These are phyloP conservation scores for Acleris laterana DNA, from an alignment of 2,888 invertebrate species.

Conservation along the genomic window DNA sequence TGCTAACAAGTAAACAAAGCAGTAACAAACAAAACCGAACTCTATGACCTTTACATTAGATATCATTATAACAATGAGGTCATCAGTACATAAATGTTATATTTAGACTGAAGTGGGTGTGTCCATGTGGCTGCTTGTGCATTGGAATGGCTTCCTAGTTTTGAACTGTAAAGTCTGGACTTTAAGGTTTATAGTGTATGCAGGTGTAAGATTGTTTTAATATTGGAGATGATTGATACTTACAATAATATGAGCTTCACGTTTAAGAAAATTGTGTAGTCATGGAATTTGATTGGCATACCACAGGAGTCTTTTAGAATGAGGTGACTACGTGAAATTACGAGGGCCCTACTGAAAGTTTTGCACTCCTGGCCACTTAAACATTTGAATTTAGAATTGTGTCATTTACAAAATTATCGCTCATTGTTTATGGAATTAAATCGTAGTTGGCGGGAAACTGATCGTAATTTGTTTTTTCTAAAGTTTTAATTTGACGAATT, in stretches of 20 bases:
- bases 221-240: constrained; percentile 16
- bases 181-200: background rate
- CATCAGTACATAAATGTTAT: constrained; percentile 30
- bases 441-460: too few relatives aligned
- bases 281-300: too few relatives aligned
- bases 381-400: too few relatives aligned
- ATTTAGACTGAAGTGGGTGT: constrained; percentile 35
- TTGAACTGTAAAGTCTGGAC: background rate
- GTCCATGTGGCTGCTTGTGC: constrained; percentile 6
- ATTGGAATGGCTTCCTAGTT: background rate
- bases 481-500: too few relatives aligned
- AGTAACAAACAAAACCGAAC: constrained; percentile 8
- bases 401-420: too few relatives aligned
- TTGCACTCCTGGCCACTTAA: too few relatives aligned
- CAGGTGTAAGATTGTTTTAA: constrained; percentile 1
- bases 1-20: background rate
- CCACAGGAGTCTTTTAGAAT: too few relatives aligned
- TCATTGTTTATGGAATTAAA: too few relatives aligned
- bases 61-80: constrained; percentile 22
- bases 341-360: too few relatives aligned
- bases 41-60: constrained; percentile 21
- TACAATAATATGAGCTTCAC: constrained; percentile 20
- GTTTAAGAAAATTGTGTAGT: background rate
- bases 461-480: too few relatives aligned
- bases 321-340: too few relatives aligned